A percentile compares a stretch with the other conserved stretches of the same genome.
Conservation (phyloP, 2,888 invertebrate genomes). For the Xestia ashworthii region DNA sequence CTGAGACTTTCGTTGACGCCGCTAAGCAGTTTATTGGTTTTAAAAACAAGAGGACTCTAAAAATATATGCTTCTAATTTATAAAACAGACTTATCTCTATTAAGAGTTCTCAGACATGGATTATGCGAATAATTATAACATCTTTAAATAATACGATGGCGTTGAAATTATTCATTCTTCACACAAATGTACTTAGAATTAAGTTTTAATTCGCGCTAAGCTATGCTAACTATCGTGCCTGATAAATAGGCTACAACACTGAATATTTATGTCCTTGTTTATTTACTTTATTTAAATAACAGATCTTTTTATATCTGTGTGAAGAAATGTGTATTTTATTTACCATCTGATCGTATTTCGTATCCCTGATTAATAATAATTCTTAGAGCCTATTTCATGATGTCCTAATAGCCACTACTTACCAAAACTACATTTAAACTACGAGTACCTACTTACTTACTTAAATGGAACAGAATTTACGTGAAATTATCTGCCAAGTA, state of each 20-base stretch:
- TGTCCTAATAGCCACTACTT: too few relatives aligned
- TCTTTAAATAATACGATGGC: conserved; percentile 32
- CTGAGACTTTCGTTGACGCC: neutral
- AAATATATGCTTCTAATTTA: conserved; percentile 5
- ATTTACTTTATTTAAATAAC: conserved; percentile 1
- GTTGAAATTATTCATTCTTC: conserved; percentile 36
- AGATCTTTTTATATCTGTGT: neutral
- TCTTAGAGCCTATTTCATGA: too few relatives aligned
- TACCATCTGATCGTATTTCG: neutral
- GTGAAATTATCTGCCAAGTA: too few relatives aligned
- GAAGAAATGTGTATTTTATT: neutral
- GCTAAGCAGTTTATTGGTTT: neutral
- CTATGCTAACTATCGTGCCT: conserved; percentile 49
- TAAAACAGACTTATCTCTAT: conserved; percentile 34
- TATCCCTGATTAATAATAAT: too few relatives aligned
- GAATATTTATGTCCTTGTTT: conserved; percentile 32
- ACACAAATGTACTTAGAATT: conserved; percentile 35
- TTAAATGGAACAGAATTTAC: too few relatives aligned
- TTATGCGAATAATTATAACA: conserved; percentile 42
- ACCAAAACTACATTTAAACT: too few relatives aligned
- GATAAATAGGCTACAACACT: conserved; percentile 33
- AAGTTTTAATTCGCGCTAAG: conserved; percentile 52
- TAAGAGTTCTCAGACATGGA: conserved; percentile 42
- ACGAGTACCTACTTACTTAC: too few relatives aligned
- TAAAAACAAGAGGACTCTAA: conserved; percentile 14